These are phyloP conservation scores for Naja naja DNA, from an alignment of 2,113 vertebrate genomes.

Conservation along the genomic window DNA sequence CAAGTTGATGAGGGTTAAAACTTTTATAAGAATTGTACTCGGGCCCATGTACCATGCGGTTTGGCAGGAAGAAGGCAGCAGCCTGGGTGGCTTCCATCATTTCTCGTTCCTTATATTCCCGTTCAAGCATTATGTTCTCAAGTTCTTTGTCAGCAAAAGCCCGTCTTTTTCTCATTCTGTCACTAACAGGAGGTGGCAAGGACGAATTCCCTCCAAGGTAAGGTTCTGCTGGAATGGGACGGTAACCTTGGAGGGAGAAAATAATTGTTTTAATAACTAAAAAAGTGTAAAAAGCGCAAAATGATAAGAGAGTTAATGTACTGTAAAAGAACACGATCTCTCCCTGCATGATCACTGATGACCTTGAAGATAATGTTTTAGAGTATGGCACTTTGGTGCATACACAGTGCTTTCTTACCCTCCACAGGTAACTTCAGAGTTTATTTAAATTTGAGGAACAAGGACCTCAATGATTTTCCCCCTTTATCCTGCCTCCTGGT, in stretches of 20 bases:
- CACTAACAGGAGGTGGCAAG: slow-evolving; percentile 90
- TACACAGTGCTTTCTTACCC: not conserved
- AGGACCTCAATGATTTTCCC: not conserved
- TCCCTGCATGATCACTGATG: not conserved
- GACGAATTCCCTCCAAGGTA: slow-evolving; percentile 80
- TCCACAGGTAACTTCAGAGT: not conserved
- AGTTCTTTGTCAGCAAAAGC: slow-evolving; percentile 98
- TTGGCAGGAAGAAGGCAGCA: slow-evolving; percentile 83
- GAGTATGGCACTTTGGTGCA: not conserved
- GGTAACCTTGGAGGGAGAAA: slow-evolving; percentile 80
- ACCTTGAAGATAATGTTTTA: not conserved
- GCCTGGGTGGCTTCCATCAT: slow-evolving; percentile 87
- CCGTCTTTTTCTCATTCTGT: slow-evolving; percentile 96
- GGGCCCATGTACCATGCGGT: slow-evolving; percentile 77
- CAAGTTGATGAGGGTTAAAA: slow-evolving; percentile 73
- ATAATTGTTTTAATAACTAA: slow-evolving; percentile 19
- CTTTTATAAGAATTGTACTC: slow-evolving; percentile 89
- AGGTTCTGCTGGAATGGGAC: slow-evolving; percentile 85
- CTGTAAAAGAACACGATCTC: not conserved
- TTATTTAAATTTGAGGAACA: not conserved
- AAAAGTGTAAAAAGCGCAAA: not conserved
- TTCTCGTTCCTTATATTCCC: slow-evolving; percentile 95
- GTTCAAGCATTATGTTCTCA: slow-evolving; percentile 97
- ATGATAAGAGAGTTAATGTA: not conserved
- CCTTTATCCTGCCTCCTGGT: not conserved